phyloP scores from a whole-genome alignment of 2,888 invertebrate genomes.

The Cetonia aurata region DNA sequence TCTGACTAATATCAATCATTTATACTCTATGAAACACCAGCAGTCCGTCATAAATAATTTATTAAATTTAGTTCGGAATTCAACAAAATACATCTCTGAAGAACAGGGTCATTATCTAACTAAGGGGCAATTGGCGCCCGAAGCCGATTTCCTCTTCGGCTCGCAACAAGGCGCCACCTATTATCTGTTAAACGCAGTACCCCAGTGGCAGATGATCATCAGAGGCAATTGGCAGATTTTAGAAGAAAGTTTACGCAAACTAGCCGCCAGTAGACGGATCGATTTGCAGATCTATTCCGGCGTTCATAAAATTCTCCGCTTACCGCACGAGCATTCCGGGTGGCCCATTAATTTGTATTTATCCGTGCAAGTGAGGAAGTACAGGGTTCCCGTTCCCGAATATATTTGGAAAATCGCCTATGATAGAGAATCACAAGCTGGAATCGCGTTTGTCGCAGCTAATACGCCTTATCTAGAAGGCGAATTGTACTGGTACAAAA shows the following conservation, averaged over 20 bases:
- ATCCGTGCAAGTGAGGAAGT: constrained; percentile 52
- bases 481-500: constrained; percentile 48
- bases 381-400: constrained; percentile 70
- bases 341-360: constrained; percentile 56
- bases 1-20: constrained; percentile 53
- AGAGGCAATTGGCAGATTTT: constrained; percentile 70
- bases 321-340: constrained; percentile 65
- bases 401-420: constrained; percentile 73
- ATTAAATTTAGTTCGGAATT: constrained; percentile 55
- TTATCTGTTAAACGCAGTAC: constrained; percentile 74
- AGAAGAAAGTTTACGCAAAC: constrained; percentile 67
- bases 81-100: constrained; percentile 67
- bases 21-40: constrained; percentile 59
- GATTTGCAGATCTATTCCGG: constrained; percentile 71
- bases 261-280: constrained; percentile 61
- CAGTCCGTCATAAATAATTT: constrained; percentile 57
- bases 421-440: constrained; percentile 67
- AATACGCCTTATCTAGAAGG: constrained; percentile 70
- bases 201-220: constrained; percentile 77
- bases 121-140: constrained; percentile 74
- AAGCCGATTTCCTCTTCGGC: constrained; percentile 72
- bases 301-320: constrained; percentile 70
- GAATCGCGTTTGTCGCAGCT: constrained; percentile 72
- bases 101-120: constrained; percentile 65
- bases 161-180: constrained; percentile 72